These are phyloP conservation scores for Protobothrops flavoviridis DNA, from an alignment of 2,113 vertebrate species.

Conservation along the genomic window DNA sequence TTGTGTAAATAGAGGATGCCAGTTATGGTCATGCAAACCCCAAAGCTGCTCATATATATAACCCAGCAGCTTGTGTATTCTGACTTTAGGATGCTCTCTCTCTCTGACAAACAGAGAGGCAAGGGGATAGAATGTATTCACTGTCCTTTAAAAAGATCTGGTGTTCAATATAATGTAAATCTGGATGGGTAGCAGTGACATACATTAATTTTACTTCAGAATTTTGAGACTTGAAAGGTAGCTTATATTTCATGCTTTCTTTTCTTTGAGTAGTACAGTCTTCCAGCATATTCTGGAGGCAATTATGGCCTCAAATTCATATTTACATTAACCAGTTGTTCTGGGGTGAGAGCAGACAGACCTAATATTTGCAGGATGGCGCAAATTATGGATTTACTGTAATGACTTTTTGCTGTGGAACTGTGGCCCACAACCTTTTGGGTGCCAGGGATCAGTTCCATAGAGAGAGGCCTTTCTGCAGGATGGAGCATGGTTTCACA, in stretches of 20 bases:
- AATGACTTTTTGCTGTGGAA: not conserved
- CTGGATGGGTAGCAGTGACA: not conserved
- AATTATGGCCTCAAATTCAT: conserved; percentile 9
- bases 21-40: conserved; percentile 14
- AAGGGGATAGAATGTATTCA: rapidly evolving
- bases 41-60: not conserved
- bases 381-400: not conserved
- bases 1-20: conserved; percentile 37
- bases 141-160: not conserved
- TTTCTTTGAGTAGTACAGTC: not conserved
- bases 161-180: not conserved
- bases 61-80: not conserved
- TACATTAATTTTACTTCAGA: not conserved
- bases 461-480: too few relatives aligned
- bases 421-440: too few relatives aligned
- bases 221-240: conserved; percentile 31
- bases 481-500: too few relatives aligned
- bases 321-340: conserved; percentile 10
- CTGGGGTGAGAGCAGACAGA: not conserved
- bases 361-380: conserved; percentile 13
- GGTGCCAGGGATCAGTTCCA: too few relatives aligned
- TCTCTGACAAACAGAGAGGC: not conserved
- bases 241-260: conserved; percentile 53
- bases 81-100: not conserved
- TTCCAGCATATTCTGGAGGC: conserved; percentile 45